phyloP scores from a whole-genome alignment of 2,797 vertebrate species.

The Anniella stebbinsi region DNA sequence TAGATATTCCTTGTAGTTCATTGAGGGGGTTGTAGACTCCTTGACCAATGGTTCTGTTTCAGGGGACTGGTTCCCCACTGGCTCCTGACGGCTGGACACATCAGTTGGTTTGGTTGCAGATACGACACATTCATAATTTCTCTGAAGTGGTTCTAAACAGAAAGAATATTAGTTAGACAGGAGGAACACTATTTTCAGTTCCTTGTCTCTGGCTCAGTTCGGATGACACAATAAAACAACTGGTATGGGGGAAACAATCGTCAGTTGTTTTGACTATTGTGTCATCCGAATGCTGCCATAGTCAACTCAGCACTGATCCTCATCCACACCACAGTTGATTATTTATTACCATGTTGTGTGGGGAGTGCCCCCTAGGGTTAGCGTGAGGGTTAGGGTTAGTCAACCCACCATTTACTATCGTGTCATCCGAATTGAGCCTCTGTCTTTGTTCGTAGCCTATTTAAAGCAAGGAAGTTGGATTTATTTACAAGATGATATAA shows the following conservation, averaged over 20 bases:
- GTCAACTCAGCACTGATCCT: too few relatives aligned
- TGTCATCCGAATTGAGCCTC: too few relatives aligned
- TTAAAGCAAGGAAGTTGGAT: not conserved
- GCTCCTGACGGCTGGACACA: not conserved
- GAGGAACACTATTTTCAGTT: rapidly evolving
- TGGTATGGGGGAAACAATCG: too few relatives aligned
- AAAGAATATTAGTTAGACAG: not conserved
- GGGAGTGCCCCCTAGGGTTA: too few relatives aligned
- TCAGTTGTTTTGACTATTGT: too few relatives aligned
- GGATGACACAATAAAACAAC: too few relatives aligned
- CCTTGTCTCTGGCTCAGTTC: not conserved
- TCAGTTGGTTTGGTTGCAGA: slow-evolving; percentile 30
- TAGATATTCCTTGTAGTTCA: not conserved
- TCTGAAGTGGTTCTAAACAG: slow-evolving; percentile 54
- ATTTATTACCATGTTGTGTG: too few relatives aligned
- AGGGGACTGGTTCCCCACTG: not conserved
- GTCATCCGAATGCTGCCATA: too few relatives aligned
- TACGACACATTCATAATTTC: slow-evolving; percentile 23
- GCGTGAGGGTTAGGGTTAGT: too few relatives aligned
- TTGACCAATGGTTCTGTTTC: slow-evolving; percentile 35
- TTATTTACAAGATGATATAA: not conserved
- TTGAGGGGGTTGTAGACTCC: not conserved
- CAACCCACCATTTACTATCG: too few relatives aligned
- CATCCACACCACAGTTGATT: too few relatives aligned
- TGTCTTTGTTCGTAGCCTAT: not conserved